These are phyloP conservation scores for Conger conger DNA, from an alignment of 2,113 vertebrate species.

Conservation along the genomic window DNA sequence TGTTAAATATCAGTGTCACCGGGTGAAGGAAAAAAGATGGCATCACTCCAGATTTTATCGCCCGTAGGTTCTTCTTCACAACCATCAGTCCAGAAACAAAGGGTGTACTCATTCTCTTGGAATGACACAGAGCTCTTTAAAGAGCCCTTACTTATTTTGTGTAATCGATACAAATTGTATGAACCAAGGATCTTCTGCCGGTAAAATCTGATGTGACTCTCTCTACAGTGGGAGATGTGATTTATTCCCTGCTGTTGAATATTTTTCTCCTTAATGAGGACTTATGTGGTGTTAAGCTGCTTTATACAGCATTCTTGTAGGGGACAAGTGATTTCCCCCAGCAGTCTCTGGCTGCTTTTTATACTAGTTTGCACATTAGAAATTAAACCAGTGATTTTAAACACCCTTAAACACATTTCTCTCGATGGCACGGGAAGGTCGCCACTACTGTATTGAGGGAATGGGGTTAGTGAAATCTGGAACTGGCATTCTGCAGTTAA, in stretches of 20 bases:
- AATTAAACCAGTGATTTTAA: not conserved
- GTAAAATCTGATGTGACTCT: not conserved
- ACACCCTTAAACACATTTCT: not conserved
- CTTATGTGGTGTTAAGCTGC: not conserved
- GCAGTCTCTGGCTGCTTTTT: not conserved
- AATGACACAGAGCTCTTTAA: not conserved
- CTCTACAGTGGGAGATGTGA: not conserved
- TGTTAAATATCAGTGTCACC: slow-evolving; percentile 67
- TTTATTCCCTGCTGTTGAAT: not conserved
- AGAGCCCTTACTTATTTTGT: not conserved
- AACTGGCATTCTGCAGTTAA: not conserved
- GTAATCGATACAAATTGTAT: not conserved
- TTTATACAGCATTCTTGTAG: not conserved
- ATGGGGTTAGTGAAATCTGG: not conserved
- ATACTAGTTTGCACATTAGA: not conserved
- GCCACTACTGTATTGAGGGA: not conserved
- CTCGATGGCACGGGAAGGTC: not conserved
- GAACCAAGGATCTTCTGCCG: not conserved
- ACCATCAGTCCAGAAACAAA: not conserved
- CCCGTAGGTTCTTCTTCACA: not conserved
- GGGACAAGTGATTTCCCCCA: not conserved
- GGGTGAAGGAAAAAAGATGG: slow-evolving; percentile 31
- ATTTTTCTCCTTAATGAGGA: not conserved
- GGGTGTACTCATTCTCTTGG: not conserved
- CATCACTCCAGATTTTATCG: not conserved